Evolutionary conservation across 2,797 vertebrate genomes (phyloP).

Genomic region (Anolis apletophallus): DNA sequence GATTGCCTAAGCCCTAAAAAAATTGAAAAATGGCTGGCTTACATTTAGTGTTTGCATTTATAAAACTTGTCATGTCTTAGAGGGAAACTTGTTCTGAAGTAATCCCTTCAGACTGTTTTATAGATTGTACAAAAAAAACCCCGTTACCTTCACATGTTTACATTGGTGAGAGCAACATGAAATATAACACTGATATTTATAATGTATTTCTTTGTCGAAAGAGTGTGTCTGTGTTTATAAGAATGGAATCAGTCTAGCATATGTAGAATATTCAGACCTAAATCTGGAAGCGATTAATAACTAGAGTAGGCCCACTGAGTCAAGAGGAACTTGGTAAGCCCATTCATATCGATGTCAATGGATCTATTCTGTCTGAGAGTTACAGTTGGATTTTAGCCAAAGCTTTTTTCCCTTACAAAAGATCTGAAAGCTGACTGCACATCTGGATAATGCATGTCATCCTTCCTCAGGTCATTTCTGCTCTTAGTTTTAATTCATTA

Average conservation of each 20-base stretch:
- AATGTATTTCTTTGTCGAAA: background rate
- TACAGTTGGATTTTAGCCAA: background rate
- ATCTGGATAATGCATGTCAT: background rate
- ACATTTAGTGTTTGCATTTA: background rate
- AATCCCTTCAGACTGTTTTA: background rate
- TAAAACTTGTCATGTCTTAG: background rate
- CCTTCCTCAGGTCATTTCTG: background rate
- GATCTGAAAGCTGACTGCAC: background rate
- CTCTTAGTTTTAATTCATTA: background rate
- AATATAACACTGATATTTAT: background rate
- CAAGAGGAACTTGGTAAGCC: too few relatives aligned
- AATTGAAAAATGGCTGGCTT: too few relatives aligned
- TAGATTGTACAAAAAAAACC: background rate
- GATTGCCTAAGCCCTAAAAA: too few relatives aligned
- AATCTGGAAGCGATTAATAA: too few relatives aligned
- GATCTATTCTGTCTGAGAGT: too few relatives aligned
- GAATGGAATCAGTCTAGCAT: background rate
- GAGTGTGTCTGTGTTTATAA: background rate
- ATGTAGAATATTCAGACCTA: background rate
- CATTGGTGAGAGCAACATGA: background rate
- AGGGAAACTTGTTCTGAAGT: background rate
- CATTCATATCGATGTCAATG: too few relatives aligned
- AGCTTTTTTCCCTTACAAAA: background rate
- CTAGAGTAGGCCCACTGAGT: too few relatives aligned
- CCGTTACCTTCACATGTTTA: background rate